These are phyloP conservation scores for Nomada ferruginata DNA, from an alignment of 2,888 invertebrate species.

Conservation along the genomic window DNA sequence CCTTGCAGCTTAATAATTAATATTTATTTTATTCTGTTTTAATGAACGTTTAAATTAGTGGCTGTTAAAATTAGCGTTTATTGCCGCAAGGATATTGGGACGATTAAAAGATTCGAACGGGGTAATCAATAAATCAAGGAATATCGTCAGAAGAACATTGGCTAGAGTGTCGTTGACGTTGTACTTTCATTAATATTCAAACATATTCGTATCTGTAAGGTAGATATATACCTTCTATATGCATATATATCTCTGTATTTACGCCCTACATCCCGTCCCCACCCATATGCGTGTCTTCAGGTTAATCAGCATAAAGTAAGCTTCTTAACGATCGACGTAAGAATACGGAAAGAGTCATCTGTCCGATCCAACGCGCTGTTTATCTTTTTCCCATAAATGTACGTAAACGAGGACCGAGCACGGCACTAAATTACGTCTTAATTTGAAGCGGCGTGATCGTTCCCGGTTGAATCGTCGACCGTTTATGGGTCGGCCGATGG, in stretches of 20 bases:
- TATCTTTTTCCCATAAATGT: constrained; percentile 69
- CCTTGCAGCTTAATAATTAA: not conserved
- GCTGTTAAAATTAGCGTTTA: not conserved
- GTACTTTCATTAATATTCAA: constrained; percentile 67
- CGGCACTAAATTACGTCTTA: constrained; percentile 71
- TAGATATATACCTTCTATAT: too few relatives aligned
- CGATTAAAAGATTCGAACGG: not conserved
- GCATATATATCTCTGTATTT: constrained; percentile 63
- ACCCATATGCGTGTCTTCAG: constrained; percentile 17
- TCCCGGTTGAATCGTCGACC: constrained; percentile 45
- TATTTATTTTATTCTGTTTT: not conserved
- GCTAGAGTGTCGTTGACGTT: constrained; percentile 28
- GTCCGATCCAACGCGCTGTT: constrained; percentile 60
- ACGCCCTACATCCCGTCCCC: constrained; percentile 26
- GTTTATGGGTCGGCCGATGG: constrained; percentile 52
- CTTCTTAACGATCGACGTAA: constrained; percentile 77
- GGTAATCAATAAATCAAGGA: constrained; percentile 26
- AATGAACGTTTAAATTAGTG: not conserved
- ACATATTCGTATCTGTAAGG: constrained; percentile 75
- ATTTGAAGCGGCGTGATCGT: constrained; percentile 58
- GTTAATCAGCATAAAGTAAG: constrained; percentile 78
- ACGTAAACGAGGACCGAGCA: constrained; percentile 64
- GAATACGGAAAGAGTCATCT: constrained; percentile 74
- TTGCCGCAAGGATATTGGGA: not conserved
- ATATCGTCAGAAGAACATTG: constrained; percentile 24